Conservation (phyloP, 2,888 invertebrate species). For the Gasteruption jaculator region DNA sequence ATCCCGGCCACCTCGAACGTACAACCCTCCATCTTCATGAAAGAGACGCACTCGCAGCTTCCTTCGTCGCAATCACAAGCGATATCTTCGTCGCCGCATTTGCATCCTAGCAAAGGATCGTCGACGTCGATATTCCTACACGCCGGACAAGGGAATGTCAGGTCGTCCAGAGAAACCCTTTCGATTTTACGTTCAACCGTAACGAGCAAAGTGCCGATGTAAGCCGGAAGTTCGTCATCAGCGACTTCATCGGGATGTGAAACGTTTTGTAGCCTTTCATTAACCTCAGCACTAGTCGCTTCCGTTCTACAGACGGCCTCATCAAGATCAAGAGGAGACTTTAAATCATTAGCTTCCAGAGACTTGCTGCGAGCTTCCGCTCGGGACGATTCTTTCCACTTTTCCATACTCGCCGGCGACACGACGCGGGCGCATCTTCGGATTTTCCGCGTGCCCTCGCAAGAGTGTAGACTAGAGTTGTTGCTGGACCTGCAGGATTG, state of each 20-base stretch:
- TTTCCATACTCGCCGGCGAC: conserved; percentile 37
- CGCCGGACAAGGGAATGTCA: conserved; percentile 60
- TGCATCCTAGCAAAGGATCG: conserved; percentile 46
- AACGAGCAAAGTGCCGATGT: conserved; percentile 63
- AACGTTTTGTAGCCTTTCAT: conserved; percentile 22
- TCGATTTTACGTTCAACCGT: conserved; percentile 68
- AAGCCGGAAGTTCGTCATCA: conserved; percentile 59
- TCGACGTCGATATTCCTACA: conserved; percentile 48
- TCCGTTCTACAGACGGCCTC: too few relatives aligned
- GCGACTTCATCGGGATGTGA: conserved; percentile 38
- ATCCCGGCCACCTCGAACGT: conserved; percentile 66
- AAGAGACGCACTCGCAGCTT: conserved; percentile 33
- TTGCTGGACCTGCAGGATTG: conserved; percentile 27
- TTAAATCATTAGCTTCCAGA: conserved; percentile 39
- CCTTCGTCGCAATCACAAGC: conserved; percentile 34
- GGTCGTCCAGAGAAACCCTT: conserved; percentile 63
- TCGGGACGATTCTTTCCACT: conserved; percentile 40
- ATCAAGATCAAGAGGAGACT: conserved; percentile 41
- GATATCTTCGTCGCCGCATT: conserved; percentile 43
- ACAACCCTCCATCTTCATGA: conserved; percentile 43
- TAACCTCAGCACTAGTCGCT: conserved; percentile 1
- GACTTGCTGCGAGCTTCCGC: conserved; percentile 37
- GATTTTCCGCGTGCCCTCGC: conserved; percentile 28
- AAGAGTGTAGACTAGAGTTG: conserved; percentile 33
- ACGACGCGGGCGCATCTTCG: conserved; percentile 38